These are phyloP conservation scores for Hofmannophila pseudospretella DNA, from an alignment of 2,888 invertebrate species.

Conservation along the genomic window DNA sequence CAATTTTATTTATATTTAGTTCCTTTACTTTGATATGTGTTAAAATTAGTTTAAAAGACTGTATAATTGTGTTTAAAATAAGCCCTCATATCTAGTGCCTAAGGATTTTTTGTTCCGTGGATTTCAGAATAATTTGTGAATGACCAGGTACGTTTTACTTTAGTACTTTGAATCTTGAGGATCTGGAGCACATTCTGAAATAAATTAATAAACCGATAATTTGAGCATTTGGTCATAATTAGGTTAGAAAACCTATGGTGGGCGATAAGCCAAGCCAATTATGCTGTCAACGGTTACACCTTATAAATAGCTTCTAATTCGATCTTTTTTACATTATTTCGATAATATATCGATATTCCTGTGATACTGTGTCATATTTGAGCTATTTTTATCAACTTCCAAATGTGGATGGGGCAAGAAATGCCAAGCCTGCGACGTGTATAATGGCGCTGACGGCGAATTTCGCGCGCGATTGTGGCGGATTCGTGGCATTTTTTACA, in stretches of 20 bases:
- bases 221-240: conserved; percentile 44
- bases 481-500: conserved; percentile 75
- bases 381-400: conserved; percentile 74
- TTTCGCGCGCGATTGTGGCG: conserved; percentile 78
- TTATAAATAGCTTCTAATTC: conserved; percentile 30
- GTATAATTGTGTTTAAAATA: conserved; percentile 36
- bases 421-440: conserved; percentile 75
- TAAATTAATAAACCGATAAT: conserved; percentile 19
- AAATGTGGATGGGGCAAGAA: conserved; percentile 68
- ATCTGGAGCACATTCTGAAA: conserved; percentile 24
- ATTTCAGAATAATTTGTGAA: conserved; percentile 66
- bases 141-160: conserved; percentile 64
- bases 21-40: conserved; percentile 31
- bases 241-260: conserved; percentile 69
- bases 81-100: conserved; percentile 41
- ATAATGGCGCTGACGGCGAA: conserved; percentile 76
- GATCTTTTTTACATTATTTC: conserved; percentile 29
- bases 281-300: conserved; percentile 46
- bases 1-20: conserved; percentile 36
- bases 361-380: conserved; percentile 38
- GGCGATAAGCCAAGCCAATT: conserved; percentile 71
- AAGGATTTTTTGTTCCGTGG: conserved; percentile 50
- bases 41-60: conserved; percentile 32
- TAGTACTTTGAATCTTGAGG: conserved; percentile 26
- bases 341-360: conserved; percentile 28